phyloP scores from a whole-genome alignment of 1,140 invertebrate genomes.

The Solenopsis invicta region DNA sequence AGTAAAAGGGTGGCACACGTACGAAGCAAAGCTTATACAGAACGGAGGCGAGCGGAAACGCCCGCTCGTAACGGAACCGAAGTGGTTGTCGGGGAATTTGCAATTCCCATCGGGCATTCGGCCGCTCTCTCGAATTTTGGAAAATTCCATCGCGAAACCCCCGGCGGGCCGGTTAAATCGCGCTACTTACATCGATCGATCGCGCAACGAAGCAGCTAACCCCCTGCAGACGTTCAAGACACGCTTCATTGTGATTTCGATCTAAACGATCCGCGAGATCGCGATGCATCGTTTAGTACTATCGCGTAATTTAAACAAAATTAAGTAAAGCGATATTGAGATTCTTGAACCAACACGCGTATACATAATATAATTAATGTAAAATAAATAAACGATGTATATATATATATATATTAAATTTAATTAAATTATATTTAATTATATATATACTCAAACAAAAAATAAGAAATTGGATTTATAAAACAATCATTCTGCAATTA shows the following conservation, averaged over 20 bases:
- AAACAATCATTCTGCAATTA: background rate
- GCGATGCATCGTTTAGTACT: background rate
- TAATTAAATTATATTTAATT: too few species aligned
- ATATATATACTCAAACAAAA: too few species aligned
- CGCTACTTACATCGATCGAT: slow-evolving; percentile 37
- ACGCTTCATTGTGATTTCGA: slow-evolving; percentile 7
- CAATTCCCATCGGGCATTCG: slow-evolving; percentile 74
- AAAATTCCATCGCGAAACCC: slow-evolving; percentile 60
- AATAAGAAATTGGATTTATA: background rate
- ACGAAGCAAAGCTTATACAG: slow-evolving; percentile 11
- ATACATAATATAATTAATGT: background rate
- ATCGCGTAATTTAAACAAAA: background rate
- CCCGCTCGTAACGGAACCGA: slow-evolving; percentile 68
- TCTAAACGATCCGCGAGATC: slow-evolving; percentile 12
- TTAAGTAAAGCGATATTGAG: background rate
- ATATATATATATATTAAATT: background rate
- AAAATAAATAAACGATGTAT: slow-evolving; percentile 6
- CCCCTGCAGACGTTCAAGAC: background rate
- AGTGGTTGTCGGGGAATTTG: slow-evolving; percentile 79
- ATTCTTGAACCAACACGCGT: background rate
- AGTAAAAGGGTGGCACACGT: background rate
- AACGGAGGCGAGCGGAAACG: slow-evolving; percentile 44
- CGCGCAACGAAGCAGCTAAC: slow-evolving; percentile 24
- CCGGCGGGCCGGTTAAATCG: slow-evolving; percentile 39
- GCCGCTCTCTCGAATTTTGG: slow-evolving; percentile 64